Conservation (phyloP, 1,140 invertebrate species). For the Melipona quadrifasciata region DNA sequence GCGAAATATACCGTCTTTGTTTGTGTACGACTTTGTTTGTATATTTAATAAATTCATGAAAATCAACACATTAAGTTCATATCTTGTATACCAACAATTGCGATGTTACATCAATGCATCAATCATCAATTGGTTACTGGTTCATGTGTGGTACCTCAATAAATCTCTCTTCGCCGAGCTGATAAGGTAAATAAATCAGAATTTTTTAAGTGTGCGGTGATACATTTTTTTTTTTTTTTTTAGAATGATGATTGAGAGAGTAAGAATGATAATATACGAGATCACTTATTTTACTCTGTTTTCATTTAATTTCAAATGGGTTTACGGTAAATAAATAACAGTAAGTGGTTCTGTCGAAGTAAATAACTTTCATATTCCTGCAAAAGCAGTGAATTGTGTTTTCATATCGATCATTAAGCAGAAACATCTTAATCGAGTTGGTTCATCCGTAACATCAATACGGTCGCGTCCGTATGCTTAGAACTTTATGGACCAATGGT, state of each 20-base stretch:
- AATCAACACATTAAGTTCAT: not conserved
- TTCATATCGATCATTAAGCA: not conserved
- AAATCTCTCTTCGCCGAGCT: slow-evolving; percentile 1
- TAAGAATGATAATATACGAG: not conserved
- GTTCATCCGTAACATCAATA: not conserved
- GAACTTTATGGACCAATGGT: not conserved
- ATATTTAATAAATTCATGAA: slow-evolving; percentile 40
- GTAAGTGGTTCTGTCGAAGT: not conserved
- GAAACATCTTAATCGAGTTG: not conserved
- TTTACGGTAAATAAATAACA: not conserved
- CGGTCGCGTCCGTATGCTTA: not conserved
- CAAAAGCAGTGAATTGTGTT: not conserved
- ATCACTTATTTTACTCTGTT: not conserved
- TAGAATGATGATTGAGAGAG: not conserved
- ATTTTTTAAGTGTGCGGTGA: not conserved
- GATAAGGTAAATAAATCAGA: not conserved
- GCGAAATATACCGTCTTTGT: slow-evolving; percentile 3
- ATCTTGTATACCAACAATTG: not conserved
- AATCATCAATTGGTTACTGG: not conserved
- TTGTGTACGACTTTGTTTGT: slow-evolving; percentile 3
- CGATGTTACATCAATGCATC: not conserved
- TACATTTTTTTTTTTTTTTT: no score
- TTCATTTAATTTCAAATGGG: not conserved
- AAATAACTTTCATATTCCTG: not conserved
- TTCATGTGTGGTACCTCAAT: slow-evolving; percentile 34